phyloP scores from a whole-genome alignment of 2,797 vertebrate genomes.

The Hozukius guyotensis region DNA sequence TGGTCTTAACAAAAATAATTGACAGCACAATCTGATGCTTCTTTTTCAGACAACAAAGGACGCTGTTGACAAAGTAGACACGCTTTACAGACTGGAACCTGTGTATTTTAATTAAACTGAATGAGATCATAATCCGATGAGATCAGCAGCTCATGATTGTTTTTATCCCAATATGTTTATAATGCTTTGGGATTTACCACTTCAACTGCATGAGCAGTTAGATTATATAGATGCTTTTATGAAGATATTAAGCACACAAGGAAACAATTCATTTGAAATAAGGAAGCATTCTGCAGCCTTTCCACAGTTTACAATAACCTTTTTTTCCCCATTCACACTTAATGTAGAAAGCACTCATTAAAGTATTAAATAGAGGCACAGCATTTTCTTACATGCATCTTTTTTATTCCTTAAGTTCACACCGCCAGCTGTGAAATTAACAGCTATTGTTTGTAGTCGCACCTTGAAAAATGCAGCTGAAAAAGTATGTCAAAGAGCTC shows the following conservation, averaged over 20 bases:
- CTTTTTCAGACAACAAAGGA: constrained; percentile 18
- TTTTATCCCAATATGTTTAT: constrained; percentile 22
- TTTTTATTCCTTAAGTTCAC: constrained; percentile 33
- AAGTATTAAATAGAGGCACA: not conserved
- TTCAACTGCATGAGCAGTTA: not conserved
- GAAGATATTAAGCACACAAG: constrained; percentile 11
- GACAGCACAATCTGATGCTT: constrained; percentile 35
- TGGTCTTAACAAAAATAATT: constrained; percentile 26
- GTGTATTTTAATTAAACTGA: constrained; percentile 43
- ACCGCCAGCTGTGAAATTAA: constrained; percentile 39
- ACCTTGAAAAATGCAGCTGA: constrained; percentile 51
- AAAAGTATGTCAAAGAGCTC: constrained; percentile 67
- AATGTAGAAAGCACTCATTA: constrained; percentile 16
- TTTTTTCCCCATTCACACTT: not conserved
- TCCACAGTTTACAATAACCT: not conserved
- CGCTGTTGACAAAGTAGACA: constrained; percentile 8
- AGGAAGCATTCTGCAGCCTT: not conserved
- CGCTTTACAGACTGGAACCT: constrained; percentile 2
- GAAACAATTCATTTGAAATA: constrained; percentile 8
- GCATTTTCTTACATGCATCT: not conserved
- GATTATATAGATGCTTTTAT: constrained; percentile 2
- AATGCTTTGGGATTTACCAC: constrained; percentile 23
- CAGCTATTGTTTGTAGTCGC: constrained; percentile 52
- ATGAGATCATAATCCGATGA: constrained; percentile 12
- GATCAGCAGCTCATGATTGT: constrained; percentile 13